A percentile compares a stretch with the other conserved stretches of the same genome.
Evolutionary conservation across 1,140 invertebrate species (phyloP).

Genomic region (Contarinia nasturtii): DNA sequence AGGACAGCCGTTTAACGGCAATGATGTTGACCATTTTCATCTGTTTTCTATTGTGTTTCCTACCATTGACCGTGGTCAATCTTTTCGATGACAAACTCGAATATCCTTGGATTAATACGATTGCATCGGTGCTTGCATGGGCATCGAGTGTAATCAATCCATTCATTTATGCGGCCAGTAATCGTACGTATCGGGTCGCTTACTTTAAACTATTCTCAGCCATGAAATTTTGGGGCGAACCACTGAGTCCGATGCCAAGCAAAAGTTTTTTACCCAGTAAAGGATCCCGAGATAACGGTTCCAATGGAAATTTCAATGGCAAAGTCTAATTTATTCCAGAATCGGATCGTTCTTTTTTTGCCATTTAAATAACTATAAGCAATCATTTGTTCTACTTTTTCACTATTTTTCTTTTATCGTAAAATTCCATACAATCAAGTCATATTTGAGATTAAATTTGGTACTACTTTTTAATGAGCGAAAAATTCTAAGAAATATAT

Average conservation of each 20-base stretch:
- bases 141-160: constrained; percentile 72
- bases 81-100: constrained; percentile 54
- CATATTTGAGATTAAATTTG: no score
- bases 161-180: constrained; percentile 70
- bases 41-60: constrained; percentile 64
- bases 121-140: constrained; percentile 69
- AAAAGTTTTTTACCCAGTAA: constrained; percentile 22
- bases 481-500: no score
- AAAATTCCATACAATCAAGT: no score
- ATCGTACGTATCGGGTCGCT: constrained; percentile 46
- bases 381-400: no score
- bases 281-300: not conserved
- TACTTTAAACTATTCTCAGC: constrained; percentile 19
- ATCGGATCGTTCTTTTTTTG: no score
- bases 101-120: constrained; percentile 52
- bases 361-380: no score
- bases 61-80: constrained; percentile 71
- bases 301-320: no score
- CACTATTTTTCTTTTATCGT: no score
- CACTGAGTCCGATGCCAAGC: constrained; percentile 20
- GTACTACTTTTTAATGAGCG: no score
- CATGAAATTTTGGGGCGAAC: constrained; percentile 22
- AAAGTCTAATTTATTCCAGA: no score
- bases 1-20: constrained; percentile 59
- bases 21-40: constrained; percentile 74